These are phyloP conservation scores for Pharmacophagus antenor DNA, from an alignment of 2,888 invertebrate species.

Conservation along the genomic window DNA sequence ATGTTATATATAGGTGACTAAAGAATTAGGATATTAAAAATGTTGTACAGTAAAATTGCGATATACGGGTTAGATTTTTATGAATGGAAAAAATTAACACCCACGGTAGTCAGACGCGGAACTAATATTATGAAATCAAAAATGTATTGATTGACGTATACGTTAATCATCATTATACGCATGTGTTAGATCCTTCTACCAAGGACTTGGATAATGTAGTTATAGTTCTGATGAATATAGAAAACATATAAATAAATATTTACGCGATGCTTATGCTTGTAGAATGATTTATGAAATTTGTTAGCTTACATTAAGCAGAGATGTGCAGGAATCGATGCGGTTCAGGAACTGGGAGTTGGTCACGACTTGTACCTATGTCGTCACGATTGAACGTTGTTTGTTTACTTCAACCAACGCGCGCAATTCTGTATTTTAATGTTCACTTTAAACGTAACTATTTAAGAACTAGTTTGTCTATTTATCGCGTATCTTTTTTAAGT, in stretches of 20 bases:
- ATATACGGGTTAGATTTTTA: no score
- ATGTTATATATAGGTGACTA: no score
- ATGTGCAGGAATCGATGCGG: constrained; percentile 40
- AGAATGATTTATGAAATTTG: constrained; percentile 33
- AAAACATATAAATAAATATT: constrained; percentile 25
- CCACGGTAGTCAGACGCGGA: background rate
- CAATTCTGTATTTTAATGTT: constrained; percentile 34
- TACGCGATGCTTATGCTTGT: constrained; percentile 15
- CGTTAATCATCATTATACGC: constrained; percentile 7
- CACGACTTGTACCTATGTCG: constrained; percentile 52
- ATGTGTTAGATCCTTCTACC: constrained; percentile 27
- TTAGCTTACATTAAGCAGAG: constrained; percentile 35
- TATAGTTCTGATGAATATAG: constrained; percentile 28
- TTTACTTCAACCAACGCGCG: constrained; percentile 32
- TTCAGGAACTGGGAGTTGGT: constrained; percentile 56
- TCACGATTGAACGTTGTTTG: constrained; percentile 46
- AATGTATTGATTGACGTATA: constrained; percentile 9
- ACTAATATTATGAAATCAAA: background rate
- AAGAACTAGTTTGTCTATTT: no score
- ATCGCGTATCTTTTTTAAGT: no score
- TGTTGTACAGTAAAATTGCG: no score
- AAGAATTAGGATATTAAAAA: no score
- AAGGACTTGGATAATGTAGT: constrained; percentile 26
- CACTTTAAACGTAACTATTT: constrained; percentile 43
- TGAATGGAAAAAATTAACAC: background rate